phyloP scores from a whole-genome alignment of 64 coral and sea anemone genomes.

The Montipora efflorescens region DNA sequence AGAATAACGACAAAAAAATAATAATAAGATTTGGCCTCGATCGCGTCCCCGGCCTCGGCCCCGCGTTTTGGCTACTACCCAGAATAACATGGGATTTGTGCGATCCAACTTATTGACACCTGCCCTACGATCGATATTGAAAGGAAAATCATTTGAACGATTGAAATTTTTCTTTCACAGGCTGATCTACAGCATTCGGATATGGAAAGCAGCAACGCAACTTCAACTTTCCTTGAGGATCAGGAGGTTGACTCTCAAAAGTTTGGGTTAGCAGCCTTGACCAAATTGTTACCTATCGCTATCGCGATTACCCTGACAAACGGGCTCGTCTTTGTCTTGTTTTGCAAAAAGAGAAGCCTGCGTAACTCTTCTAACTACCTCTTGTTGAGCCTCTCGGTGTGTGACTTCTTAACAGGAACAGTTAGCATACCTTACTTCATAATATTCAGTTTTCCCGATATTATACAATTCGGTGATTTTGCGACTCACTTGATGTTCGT shows the following conservation, averaged over 20 bases:
- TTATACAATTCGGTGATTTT: not conserved
- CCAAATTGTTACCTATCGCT: slow-evolving; percentile 50
- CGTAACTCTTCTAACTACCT: slow-evolving; percentile 74
- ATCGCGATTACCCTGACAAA: slow-evolving; percentile 46
- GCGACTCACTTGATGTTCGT: not conserved
- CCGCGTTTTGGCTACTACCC: no score
- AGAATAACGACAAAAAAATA: no score
- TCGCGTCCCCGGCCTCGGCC: no score
- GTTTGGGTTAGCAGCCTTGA: not conserved
- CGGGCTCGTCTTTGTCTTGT: slow-evolving; percentile 73
- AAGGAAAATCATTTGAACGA: no score
- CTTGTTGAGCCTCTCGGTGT: slow-evolving; percentile 68
- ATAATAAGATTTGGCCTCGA: no score
- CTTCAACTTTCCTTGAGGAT: not conserved
- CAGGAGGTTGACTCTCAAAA: not conserved
- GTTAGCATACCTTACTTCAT: slow-evolving; percentile 65
- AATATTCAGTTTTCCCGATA: not conserved
- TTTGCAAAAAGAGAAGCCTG: slow-evolving; percentile 42
- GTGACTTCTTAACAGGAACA: slow-evolving; percentile 73
- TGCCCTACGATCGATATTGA: no score
- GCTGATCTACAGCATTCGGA: not conserved
- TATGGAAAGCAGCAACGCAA: slow-evolving; percentile 4
- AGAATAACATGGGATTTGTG: no score
- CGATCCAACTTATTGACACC: no score
- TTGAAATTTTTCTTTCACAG: no score